A percentile compares a stretch with the other conserved stretches of the same genome.
phyloP scores from a whole-genome alignment of 2,113 vertebrate species.

The Aphelocoma coerulescens region DNA sequence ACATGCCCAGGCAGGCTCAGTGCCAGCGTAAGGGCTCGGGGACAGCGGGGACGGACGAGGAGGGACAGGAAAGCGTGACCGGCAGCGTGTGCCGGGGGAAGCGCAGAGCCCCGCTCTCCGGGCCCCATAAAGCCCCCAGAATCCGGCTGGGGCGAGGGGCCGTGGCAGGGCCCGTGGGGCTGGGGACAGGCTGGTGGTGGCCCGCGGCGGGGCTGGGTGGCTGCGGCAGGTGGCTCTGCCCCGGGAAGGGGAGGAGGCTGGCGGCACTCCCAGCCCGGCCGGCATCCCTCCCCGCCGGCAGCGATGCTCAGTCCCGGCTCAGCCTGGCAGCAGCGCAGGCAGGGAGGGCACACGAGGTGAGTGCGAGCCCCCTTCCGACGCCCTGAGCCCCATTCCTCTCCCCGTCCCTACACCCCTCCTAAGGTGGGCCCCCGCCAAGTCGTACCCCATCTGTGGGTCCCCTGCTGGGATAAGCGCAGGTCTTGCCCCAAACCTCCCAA shows the following conservation, averaged over 20 bases:
- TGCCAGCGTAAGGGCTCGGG: not conserved
- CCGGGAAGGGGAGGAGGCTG: slow-evolving; percentile 55
- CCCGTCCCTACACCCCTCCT: fast-evolving
- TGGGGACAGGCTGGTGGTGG: not conserved
- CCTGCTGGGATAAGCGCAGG: not conserved
- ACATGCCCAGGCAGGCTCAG: not conserved
- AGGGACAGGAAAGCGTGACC: slow-evolving; percentile 13
- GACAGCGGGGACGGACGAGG: not conserved
- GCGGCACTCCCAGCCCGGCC: not conserved
- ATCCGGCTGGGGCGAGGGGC: fast-evolving
- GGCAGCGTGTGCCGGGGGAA: not conserved
- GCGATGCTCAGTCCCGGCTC: slow-evolving; percentile 42
- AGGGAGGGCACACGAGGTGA: not conserved
- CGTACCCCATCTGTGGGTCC: fast-evolving
- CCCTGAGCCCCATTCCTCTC: not conserved
- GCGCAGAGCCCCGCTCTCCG: not conserved
- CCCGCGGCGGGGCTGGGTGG: not conserved
- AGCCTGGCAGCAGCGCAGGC: slow-evolving; percentile 9
- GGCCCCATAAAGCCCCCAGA: not conserved
- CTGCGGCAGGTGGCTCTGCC: slow-evolving; percentile 40
- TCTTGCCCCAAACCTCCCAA: not conserved
- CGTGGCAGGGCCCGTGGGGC: fast-evolving
- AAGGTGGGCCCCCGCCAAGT: fast-evolving
- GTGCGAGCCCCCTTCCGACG: not conserved
- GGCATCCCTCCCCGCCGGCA: not conserved